Evolutionary conservation across 2,888 invertebrate genomes (phyloP), one percentile per base, ranked within the genome.

Genomic region (Troilus luridus): DNA sequence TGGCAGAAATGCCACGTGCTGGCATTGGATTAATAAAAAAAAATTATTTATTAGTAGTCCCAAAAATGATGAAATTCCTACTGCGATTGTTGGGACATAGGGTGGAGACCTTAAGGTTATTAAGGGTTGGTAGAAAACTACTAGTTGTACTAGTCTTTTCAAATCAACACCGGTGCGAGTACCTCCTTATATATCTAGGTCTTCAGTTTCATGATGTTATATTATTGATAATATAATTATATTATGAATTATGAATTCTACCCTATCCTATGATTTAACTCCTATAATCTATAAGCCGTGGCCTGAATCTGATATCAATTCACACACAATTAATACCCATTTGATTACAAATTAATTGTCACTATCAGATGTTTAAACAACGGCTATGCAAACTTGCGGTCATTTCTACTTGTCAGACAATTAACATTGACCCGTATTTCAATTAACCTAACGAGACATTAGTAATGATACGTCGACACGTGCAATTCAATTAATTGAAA

Each of bases 281-380:
- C 41, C 41, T 41, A 41, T 5, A 41, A 41, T 41, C 41, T 41
- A 41, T 41, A 77, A 77, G 41, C 72, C 41, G 17, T 77, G 27
- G 27, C 27, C 72, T 41, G 27, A 3, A 41, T 17, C 72, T 77
- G 41, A 77, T 77, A 27, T 77, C 19, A 77, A 77, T 77, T 77
- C 14, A 41, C 72, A 77, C 72, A 41, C 72, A 27, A 77, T 77
- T 77, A 77, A 77, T 77, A 7, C 27, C 27, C 27, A 41, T 8
- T 41, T 77, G 27, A 77, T 77, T 77, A 41, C 72, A 41, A 77
- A 77, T 77, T 77, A 77, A 77, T 77, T 77, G 72, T 77, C 72
- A 5, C 72, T 77, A 77, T 27, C 72, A 2, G 41, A 6, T 77
- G 72, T 41, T 77, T 77, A 77, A 77, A 41, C 72, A 41, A 41